These are phyloP conservation scores for Pandemis cinnamomeana DNA, from an alignment of 2,888 invertebrate species.

Conservation along the genomic window DNA sequence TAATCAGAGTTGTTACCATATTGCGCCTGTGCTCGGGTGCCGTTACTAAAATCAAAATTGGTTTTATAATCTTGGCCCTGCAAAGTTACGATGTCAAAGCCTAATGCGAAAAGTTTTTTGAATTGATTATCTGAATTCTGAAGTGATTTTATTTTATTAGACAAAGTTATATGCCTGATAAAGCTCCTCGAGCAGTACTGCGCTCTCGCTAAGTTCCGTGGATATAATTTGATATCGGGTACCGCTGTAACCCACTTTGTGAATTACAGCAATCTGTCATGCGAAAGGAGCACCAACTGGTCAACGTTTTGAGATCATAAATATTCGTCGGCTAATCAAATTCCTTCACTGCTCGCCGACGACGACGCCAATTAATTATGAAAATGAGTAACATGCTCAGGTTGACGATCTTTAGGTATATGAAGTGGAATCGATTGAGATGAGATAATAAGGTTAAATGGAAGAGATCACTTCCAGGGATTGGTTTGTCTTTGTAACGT, in stretches of 20 bases:
- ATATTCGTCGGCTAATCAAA: conserved; percentile 42
- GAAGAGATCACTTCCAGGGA: background rate
- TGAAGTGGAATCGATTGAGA: background rate
- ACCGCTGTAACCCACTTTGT: conserved; percentile 69
- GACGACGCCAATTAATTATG: conserved; percentile 29
- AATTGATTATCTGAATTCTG: conserved; percentile 56
- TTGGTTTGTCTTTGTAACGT: background rate
- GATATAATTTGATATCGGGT: conserved; percentile 64
- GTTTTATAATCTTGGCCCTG: conserved; percentile 44
- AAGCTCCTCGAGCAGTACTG: conserved; percentile 39
- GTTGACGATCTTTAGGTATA: conserved; percentile 2
- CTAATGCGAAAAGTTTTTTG: conserved; percentile 51
- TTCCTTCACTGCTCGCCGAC: conserved; percentile 5
- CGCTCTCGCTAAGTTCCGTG: conserved; percentile 58
- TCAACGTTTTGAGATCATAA: conserved; percentile 50
- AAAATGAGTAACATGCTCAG: conserved; percentile 31
- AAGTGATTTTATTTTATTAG: conserved; percentile 59
- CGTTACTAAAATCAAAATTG: conserved; percentile 46
- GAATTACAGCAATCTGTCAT: conserved; percentile 67
- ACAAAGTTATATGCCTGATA: conserved; percentile 49
- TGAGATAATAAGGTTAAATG: background rate
- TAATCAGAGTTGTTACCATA: background rate
- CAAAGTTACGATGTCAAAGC: conserved; percentile 41
- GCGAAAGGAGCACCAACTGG: conserved; percentile 54
- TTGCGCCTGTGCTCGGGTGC: background rate